These are phyloP conservation scores for Squalus acanthias DNA, from an alignment of 2,797 vertebrate species.

Conservation along the genomic window DNA sequence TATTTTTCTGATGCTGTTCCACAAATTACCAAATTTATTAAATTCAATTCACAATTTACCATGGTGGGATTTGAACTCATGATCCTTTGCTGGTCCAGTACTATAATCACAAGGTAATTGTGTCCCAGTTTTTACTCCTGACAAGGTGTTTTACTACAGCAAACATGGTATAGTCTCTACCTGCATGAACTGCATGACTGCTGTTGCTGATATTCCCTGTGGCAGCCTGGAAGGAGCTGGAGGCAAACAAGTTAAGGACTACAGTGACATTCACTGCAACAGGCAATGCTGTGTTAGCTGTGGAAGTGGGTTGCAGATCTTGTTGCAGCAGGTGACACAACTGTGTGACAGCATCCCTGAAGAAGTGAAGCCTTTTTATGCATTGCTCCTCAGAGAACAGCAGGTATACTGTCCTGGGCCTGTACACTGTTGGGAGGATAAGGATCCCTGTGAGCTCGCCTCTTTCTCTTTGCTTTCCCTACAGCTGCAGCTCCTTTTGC, in stretches of 20 bases:
- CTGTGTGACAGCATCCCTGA: neutral
- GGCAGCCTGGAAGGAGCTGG: neutral
- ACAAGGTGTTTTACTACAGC: neutral
- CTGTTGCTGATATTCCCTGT: neutral
- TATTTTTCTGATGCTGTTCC: neutral
- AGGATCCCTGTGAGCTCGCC: neutral
- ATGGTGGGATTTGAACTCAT: neutral
- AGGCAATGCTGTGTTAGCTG: neutral
- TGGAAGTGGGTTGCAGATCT: neutral
- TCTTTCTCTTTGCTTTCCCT: neutral
- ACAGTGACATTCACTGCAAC: neutral
- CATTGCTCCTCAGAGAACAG: neutral
- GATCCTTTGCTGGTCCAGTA: no score
- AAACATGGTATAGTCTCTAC: neutral
- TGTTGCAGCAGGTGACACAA: no score
- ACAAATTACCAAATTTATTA: neutral
- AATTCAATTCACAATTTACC: neutral
- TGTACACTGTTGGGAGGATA: neutral
- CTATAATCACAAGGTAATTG: neutral
- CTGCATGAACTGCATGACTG: neutral
- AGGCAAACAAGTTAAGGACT: neutral
- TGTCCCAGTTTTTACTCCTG: neutral
- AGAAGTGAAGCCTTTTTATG: neutral
- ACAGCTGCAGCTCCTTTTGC: neutral
- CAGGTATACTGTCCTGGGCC: neutral